Conservation (phyloP, 2,888 invertebrate species). For the Lycaena phlaeas region DNA sequence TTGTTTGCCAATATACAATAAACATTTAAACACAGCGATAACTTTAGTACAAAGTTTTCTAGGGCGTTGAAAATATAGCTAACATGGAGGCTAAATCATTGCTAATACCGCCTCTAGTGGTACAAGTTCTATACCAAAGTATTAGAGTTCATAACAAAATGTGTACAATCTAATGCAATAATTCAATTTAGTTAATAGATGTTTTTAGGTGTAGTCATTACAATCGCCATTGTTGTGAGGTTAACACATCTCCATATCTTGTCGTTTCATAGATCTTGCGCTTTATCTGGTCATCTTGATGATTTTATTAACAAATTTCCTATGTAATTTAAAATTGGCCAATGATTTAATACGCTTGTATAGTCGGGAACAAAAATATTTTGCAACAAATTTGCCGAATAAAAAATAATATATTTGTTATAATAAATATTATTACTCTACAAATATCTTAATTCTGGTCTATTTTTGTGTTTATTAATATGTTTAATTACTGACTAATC, state of each 20-base stretch:
- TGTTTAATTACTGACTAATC: no score
- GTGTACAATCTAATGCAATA: slow-evolving; percentile 3
- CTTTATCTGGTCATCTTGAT: slow-evolving; percentile 45
- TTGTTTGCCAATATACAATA: no score
- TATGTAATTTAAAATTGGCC: slow-evolving; percentile 26
- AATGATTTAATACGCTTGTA: slow-evolving; percentile 10
- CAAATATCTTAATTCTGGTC: no score
- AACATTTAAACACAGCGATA: neutral
- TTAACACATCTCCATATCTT: slow-evolving; percentile 44
- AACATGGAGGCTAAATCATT: slow-evolving; percentile 1
- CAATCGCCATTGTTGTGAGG: slow-evolving; percentile 44
- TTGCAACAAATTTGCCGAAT: no score
- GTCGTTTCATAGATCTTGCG: slow-evolving; percentile 29
- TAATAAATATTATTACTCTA: no score
- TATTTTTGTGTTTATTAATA: no score
- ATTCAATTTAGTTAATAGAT: slow-evolving; percentile 6
- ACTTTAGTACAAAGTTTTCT: neutral
- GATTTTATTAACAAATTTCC: slow-evolving; percentile 39
- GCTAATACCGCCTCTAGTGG: neutral
- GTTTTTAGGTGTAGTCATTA: slow-evolving; percentile 14
- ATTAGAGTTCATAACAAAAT: neutral
- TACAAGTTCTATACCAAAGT: neutral
- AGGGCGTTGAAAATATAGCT: slow-evolving; percentile 4
- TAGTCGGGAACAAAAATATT: neutral
- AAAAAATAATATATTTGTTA: no score